Conservation (phyloP, 2,797 vertebrate genomes). For the Hyperoplus lanceolatus region DNA sequence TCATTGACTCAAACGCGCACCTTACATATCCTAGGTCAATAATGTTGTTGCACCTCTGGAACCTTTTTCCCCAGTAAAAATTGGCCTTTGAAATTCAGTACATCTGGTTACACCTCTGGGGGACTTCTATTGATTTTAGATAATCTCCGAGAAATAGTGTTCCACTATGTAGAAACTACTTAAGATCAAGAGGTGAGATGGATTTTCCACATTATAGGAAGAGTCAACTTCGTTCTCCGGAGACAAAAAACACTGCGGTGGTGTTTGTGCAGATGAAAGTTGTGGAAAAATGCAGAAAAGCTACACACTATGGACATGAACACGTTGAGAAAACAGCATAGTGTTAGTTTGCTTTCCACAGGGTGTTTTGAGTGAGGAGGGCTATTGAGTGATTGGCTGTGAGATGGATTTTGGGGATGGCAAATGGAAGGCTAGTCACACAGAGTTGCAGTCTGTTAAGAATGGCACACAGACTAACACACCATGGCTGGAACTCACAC, state of each 20-base stretch:
- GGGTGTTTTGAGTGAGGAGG: not conserved
- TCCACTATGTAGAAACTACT: conserved; percentile 45
- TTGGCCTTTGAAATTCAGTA: conserved; percentile 64
- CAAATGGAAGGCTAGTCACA: conserved; percentile 70
- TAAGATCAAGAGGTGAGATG: conserved; percentile 37
- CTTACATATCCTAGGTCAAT: conserved; percentile 34
- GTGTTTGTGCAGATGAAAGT: not conserved
- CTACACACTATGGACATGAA: not conserved
- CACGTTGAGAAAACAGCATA: not conserved
- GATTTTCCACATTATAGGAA: conserved; percentile 17
- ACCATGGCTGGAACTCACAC: conserved; percentile 69
- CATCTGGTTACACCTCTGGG: conserved; percentile 68
- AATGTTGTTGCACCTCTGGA: conserved; percentile 47
- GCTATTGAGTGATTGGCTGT: conserved; percentile 42
- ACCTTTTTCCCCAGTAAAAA: conserved; percentile 45
- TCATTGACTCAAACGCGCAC: conserved; percentile 4
- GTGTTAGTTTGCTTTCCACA: not conserved
- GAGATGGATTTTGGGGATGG: conserved; percentile 45
- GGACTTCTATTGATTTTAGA: conserved; percentile 80
- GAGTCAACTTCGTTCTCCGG: conserved; percentile 20
- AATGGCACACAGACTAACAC: conserved; percentile 69
- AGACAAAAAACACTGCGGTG: conserved; percentile 3
- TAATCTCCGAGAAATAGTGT: conserved; percentile 66
- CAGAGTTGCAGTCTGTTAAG: conserved; percentile 80
- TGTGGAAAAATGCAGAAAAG: conserved; percentile 15